Percentiles rank a stretch among this genome's conserved stretches.
These are phyloP conservation scores for Mantis religiosa DNA, from an alignment of 2,888 invertebrate species.

Conservation along the genomic window DNA sequence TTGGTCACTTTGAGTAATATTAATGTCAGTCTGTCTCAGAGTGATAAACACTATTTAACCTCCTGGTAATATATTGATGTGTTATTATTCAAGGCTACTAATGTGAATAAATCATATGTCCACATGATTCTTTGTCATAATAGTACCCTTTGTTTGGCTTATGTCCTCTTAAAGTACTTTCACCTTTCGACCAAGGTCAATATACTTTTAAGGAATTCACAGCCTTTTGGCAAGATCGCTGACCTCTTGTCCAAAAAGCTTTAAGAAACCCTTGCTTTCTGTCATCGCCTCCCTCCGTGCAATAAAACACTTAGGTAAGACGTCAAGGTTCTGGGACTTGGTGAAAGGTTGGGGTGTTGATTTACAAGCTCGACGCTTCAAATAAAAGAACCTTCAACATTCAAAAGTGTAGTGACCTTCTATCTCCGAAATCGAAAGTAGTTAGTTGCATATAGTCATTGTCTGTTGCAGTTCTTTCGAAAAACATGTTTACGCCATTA, in stretches of 20 bases:
- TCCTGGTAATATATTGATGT: too few relatives aligned
- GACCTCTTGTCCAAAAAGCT: not conserved
- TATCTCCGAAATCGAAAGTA: not conserved
- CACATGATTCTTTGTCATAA: too few relatives aligned
- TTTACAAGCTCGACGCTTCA: not conserved
- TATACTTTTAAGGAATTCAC: not conserved
- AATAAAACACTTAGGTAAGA: not conserved
- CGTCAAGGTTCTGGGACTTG: not conserved
- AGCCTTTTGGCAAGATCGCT: not conserved
- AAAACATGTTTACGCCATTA: not conserved
- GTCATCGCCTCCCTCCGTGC: not conserved
- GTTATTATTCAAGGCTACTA: too few relatives aligned
- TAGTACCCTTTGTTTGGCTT: not conserved
- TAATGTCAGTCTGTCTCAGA: too few relatives aligned
- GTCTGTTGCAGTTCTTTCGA: not conserved
- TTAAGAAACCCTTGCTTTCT: not conserved
- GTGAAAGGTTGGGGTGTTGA: not conserved
- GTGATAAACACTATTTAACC: too few relatives aligned
- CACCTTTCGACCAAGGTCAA: not conserved
- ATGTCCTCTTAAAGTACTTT: not conserved
- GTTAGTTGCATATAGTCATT: not conserved
- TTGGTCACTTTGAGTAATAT: too few relatives aligned
- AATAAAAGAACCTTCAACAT: not conserved
- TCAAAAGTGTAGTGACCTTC: not conserved
- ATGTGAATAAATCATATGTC: too few relatives aligned